Base-by-base conservation (phyloP, 2,888 invertebrate genomes). In the Drosophila mimetica region DNA sequence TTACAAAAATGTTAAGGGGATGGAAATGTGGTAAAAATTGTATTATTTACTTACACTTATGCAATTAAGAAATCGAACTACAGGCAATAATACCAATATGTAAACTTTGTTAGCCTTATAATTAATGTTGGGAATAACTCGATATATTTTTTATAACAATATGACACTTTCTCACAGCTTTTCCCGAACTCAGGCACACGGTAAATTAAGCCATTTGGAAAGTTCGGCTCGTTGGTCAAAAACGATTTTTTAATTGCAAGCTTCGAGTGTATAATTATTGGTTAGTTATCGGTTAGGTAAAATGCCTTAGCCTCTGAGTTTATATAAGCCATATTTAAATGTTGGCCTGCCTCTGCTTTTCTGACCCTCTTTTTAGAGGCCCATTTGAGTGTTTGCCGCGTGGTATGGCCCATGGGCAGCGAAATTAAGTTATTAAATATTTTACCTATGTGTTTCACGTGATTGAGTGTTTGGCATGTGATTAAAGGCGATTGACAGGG, bases 191-290 rank as follows among this genome's bases (percentile, higher is more conserved):
- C 13, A 20, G 46, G 14, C 18, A 46, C 22, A 36, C n/a, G 16
- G 34, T 51, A 88, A 88, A 85, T 85, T 72, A 84, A 88, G 88
- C 69, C 63, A 77, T 85, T 88, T 78, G 61, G 74, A 86, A 88
- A 88, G 76, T 75, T 75, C 61, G 58, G 63, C 44, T 73, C 52
- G 76, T 70, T 70, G 66, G 34, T 71, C 54, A 75, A 74, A 86
- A 88, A 86, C 75, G 86, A 85, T 75, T 80, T 85, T 88, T 72
- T 85, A 85, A 85, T 85, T 88, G 75, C 60, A 72, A 71, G 75
- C 74, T 76, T 60, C 39, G 46, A 60, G 66, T 64, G 50, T 82
- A 73, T 85, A 88, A 85, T 88, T 84, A 88, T 77, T 73, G 66
- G 69, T 84, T 75, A 67, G 79, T 66, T 75, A 81, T 73, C 65